These are phyloP conservation scores for Prunella himalayana DNA, from an alignment of 2,113 vertebrate species.

Conservation along the genomic window DNA sequence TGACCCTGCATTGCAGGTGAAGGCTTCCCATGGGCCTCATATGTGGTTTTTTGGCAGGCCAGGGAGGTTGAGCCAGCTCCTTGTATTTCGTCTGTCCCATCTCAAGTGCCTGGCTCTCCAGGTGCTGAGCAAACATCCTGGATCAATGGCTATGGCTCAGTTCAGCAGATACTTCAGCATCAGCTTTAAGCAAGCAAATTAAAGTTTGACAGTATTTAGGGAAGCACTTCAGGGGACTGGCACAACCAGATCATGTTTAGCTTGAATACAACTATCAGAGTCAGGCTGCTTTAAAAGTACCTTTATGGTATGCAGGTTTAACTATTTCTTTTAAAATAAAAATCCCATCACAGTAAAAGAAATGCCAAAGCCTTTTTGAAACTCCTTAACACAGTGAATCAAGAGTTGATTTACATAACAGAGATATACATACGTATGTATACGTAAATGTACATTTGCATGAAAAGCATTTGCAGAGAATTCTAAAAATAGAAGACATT, in stretches of 20 bases:
- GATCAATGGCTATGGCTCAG: not conserved
- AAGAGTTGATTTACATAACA: slow-evolving; percentile 71
- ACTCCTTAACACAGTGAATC: slow-evolving; percentile 69
- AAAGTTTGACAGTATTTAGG: not conserved
- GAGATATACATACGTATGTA: slow-evolving; percentile 50
- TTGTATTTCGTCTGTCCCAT: not conserved
- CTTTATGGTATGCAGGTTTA: not conserved
- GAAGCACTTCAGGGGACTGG: not conserved
- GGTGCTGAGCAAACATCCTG: not conserved
- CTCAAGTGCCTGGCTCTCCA: not conserved
- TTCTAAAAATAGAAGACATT: slow-evolving; percentile 78
- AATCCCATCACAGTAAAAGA: slow-evolving; percentile 56
- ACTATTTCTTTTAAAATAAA: slow-evolving; percentile 62
- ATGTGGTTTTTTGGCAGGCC: not conserved
- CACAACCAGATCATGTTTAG: not conserved
- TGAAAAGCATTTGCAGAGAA: slow-evolving; percentile 69
- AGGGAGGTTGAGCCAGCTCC: not conserved
- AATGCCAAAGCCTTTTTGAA: slow-evolving; percentile 72
- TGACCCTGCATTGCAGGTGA: not conserved
- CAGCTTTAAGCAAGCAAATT: not conserved
- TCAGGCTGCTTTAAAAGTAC: not conserved
- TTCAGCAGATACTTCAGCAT: not conserved
- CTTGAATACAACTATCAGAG: not conserved
- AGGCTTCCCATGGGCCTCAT: not conserved
- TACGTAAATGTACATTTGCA: slow-evolving; percentile 55